A percentile compares a stretch with the other conserved stretches of the same genome.
Evolutionary conservation across 2,888 invertebrate species (phyloP).

Genomic region (Cremastinae sp.): DNA sequence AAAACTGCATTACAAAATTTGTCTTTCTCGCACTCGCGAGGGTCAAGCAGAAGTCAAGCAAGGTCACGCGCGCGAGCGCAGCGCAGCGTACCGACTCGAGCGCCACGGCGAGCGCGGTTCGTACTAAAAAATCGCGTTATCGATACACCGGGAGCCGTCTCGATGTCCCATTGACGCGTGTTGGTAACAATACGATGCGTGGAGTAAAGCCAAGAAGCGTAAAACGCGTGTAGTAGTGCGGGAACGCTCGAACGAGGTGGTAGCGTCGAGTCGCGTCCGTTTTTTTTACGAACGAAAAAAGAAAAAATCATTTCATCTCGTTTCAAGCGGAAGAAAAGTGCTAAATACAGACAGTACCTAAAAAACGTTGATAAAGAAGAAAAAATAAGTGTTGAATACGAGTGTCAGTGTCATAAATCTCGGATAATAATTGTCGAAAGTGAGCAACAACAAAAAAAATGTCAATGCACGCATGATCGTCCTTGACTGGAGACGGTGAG

Average conservation of each 20-base stretch:
- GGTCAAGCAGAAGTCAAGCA: too few relatives aligned
- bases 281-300: neutral
- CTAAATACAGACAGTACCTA: too few relatives aligned
- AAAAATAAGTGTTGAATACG: neutral
- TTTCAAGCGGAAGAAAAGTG: too few relatives aligned
- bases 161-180: constrained; percentile 55
- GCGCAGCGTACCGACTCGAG: too few relatives aligned
- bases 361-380: neutral
- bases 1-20: too few relatives aligned
- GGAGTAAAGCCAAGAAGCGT: constrained; percentile 39
- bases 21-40: too few relatives aligned
- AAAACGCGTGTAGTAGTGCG: constrained; percentile 49
- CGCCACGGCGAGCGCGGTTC: too few relatives aligned
- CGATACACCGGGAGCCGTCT: too few relatives aligned
- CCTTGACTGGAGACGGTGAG: constrained; percentile 75
- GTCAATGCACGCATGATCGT: constrained; percentile 59
- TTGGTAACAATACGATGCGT: constrained; percentile 41
- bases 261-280: neutral
- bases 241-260: constrained; percentile 46
- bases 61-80: too few relatives aligned
- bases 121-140: too few relatives aligned
- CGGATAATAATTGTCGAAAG: neutral
- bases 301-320: too few relatives aligned
- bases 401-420: too few relatives aligned
- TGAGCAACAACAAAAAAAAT: constrained; percentile 18